Percentiles rank a stretch among this genome's conserved stretches.
phyloP scores from a whole-genome alignment of 2,888 invertebrate genomes.

The Oasisia sp. region DNA sequence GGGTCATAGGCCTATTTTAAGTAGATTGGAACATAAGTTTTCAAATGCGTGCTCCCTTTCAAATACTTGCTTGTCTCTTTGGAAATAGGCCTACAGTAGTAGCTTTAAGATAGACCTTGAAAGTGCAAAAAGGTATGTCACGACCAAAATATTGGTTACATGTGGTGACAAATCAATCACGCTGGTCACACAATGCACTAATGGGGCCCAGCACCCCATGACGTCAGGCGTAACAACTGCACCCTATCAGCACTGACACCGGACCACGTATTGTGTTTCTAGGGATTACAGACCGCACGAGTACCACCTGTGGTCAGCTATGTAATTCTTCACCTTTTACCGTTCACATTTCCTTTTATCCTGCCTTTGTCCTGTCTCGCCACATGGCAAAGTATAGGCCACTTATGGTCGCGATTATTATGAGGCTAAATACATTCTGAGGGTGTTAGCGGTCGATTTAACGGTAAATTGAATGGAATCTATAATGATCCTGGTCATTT shows the following conservation, averaged over 20 bases:
- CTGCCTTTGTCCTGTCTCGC: not conserved
- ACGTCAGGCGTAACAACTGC: not conserved
- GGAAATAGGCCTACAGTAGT: too few relatives aligned
- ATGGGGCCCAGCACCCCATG: not conserved
- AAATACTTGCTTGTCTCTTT: too few relatives aligned
- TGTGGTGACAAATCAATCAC: not conserved
- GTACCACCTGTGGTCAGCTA: not conserved
- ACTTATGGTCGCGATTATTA: not conserved
- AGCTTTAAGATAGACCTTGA: too few relatives aligned
- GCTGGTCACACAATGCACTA: not conserved
- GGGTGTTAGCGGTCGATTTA: not conserved
- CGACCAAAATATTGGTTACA: too few relatives aligned
- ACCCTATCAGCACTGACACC: not conserved
- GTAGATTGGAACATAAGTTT: too few relatives aligned
- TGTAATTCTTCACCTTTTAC: not conserved
- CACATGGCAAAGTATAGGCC: not conserved
- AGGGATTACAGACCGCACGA: not conserved
- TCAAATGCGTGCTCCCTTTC: too few relatives aligned
- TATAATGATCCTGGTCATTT: not conserved
- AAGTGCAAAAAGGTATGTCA: too few relatives aligned
- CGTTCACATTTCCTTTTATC: slow-evolving; percentile 1
- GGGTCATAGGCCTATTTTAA: too few relatives aligned
- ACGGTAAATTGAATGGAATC: not conserved
- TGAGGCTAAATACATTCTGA: not conserved
- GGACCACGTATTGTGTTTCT: not conserved